Percentiles rank a stretch among this genome's conserved stretches.
phyloP scores from a whole-genome alignment of 1,140 invertebrate species.

The Drosophila nikananu region DNA sequence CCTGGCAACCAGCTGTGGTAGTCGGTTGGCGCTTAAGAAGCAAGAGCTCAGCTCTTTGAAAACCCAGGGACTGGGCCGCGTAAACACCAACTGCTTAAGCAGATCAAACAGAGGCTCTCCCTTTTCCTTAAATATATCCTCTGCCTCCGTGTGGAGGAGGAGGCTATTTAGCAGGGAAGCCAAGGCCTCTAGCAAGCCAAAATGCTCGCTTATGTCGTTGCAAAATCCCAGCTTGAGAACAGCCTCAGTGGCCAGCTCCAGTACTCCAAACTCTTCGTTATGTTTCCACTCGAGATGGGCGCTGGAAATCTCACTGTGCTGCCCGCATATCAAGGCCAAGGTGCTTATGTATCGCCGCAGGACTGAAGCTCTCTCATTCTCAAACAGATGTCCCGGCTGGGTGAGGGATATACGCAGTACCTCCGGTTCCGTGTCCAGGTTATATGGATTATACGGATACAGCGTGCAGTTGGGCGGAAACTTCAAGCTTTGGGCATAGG shows the following conservation, averaged over 20 bases:
- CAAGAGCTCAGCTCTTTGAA: conserved; percentile 68
- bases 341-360: conserved; percentile 71
- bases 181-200: conserved; percentile 68
- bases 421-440: conserved; percentile 27
- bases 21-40: conserved; percentile 44
- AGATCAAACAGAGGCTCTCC: conserved; percentile 43
- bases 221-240: conserved; percentile 69
- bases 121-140: background rate
- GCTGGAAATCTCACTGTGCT: conserved; percentile 27
- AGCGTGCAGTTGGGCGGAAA: conserved; percentile 55
- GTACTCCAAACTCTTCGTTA: conserved; percentile 42
- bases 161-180: conserved; percentile 56
- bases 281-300: conserved; percentile 49
- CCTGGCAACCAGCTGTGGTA: conserved; percentile 33
- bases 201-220: conserved; percentile 64
- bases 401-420: conserved; percentile 21
- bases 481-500: conserved; percentile 56
- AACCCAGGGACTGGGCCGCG: conserved; percentile 70
- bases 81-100: conserved; percentile 72
- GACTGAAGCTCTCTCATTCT: conserved; percentile 50
- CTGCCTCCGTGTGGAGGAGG: conserved; percentile 16
- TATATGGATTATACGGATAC: conserved; percentile 57
- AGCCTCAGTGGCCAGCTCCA: conserved; percentile 61
- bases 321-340: conserved; percentile 62
- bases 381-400: conserved; percentile 43